phyloP scores from a whole-genome alignment of 2,888 invertebrate species.

The Latrodectus hesperus region DNA sequence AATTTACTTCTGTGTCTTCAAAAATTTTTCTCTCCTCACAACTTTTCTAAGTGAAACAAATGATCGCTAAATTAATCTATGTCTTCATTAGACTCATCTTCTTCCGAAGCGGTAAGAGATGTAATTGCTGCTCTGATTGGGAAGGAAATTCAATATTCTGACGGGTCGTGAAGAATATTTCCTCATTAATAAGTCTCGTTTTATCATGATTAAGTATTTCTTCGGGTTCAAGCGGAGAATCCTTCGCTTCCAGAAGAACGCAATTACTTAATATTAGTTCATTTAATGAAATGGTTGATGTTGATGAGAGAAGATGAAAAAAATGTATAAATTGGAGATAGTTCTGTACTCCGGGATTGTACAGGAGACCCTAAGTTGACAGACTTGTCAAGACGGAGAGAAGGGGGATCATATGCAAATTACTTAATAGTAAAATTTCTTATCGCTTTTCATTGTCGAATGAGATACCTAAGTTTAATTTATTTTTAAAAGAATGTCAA shows the following conservation, averaged over 20 bases:
- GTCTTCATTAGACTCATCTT: conserved; percentile 67
- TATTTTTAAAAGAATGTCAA: too few species aligned
- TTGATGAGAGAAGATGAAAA: conserved; percentile 17
- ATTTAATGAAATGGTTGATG: conserved; percentile 62
- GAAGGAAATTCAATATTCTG: conserved; percentile 66
- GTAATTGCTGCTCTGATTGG: conserved; percentile 65
- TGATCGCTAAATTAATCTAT: conserved; percentile 67
- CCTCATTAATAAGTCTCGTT: conserved; percentile 63
- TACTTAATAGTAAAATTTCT: too few species aligned
- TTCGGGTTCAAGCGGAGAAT: conserved; percentile 6
- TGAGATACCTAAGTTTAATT: too few species aligned
- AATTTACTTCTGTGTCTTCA: conserved; percentile 58
- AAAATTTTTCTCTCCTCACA: conserved; percentile 21
- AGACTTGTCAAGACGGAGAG: conserved; percentile 45
- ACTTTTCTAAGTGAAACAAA: conserved; percentile 67
- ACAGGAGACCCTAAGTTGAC: conserved; percentile 53
- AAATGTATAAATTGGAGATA: conserved; percentile 3
- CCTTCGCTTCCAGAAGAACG: conserved; percentile 32
- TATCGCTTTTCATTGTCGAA: too few species aligned
- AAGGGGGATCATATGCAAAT: background rate
- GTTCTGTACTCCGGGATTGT: conserved; percentile 44
- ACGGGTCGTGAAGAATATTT: conserved; percentile 64
- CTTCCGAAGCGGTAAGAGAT: conserved; percentile 33
- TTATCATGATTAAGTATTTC: conserved; percentile 65
- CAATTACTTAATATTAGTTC: conserved; percentile 68